Evolutionary conservation across 2,797 vertebrate genomes (phyloP).

Genomic region (Scomberomorus guttatus): DNA sequence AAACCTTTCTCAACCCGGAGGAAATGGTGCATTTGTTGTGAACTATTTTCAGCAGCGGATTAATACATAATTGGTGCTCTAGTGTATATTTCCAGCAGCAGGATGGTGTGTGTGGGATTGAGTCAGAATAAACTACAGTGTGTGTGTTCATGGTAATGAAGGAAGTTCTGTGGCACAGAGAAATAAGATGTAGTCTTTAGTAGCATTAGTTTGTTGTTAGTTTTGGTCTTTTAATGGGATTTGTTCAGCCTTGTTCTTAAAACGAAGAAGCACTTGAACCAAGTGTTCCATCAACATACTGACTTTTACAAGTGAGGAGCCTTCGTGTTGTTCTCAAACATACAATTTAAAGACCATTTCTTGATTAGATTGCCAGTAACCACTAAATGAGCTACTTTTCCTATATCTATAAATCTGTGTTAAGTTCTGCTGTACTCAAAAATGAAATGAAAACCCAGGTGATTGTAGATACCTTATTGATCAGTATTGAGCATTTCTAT

Average conservation of each 20-base stretch:
- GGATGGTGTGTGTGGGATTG: no score
- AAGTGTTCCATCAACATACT: background rate
- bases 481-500: background rate
- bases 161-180: no score
- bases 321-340: background rate
- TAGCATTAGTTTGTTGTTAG: no score
- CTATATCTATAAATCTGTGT: constrained; percentile 8
- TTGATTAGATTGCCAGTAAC: background rate
- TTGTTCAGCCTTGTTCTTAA: background rate
- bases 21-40: background rate
- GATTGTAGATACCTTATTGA: background rate
- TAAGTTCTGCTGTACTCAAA: background rate
- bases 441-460: background rate
- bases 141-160: no score
- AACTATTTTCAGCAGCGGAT: no score
- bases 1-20: background rate
- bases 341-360: background rate
- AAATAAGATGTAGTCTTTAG: background rate
- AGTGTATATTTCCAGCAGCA: no score
- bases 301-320: no score
- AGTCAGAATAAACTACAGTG: no score
- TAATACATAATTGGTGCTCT: no score
- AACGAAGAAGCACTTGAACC: background rate
- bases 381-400: background rate
- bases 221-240: no score